These are phyloP conservation scores for Falcaria lacertinaria DNA, from an alignment of 2,888 invertebrate species.

Conservation along the genomic window DNA sequence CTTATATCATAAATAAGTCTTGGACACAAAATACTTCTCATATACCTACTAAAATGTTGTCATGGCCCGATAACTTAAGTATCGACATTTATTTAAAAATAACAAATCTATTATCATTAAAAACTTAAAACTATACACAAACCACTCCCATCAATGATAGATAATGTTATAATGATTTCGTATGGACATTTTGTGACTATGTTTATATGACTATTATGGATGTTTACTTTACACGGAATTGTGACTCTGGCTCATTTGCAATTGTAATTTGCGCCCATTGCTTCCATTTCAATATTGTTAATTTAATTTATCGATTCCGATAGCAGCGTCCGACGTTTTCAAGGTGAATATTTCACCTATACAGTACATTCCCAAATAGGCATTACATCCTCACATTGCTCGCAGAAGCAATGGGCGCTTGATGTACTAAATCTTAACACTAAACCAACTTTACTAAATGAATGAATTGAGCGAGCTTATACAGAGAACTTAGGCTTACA, in stretches of 20 bases:
- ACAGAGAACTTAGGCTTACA: constrained; percentile 70
- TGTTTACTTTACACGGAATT: constrained; percentile 53
- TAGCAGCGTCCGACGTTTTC: constrained; percentile 4
- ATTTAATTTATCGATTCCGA: constrained; percentile 21
- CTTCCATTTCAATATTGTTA: constrained; percentile 38
- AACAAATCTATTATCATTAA: constrained; percentile 57
- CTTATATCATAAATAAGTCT: constrained; percentile 63
- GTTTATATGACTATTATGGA: constrained; percentile 62
- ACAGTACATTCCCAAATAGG: neutral
- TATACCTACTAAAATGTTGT: constrained; percentile 57
- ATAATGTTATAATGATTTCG: constrained; percentile 59
- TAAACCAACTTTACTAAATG: constrained; percentile 66
- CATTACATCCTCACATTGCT: neutral
- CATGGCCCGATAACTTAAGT: constrained; percentile 74
- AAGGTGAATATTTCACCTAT: neutral
- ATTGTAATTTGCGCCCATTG: constrained; percentile 51
- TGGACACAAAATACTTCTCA: constrained; percentile 63
- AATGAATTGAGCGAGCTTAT: constrained; percentile 78
- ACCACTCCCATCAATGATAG: constrained; percentile 70
- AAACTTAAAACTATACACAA: constrained; percentile 65
- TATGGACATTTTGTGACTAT: constrained; percentile 67
- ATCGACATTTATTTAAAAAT: constrained; percentile 60
- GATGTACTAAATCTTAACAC: constrained; percentile 44
- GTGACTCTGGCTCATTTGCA: constrained; percentile 50
- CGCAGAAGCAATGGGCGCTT: constrained; percentile 43